Conservation (phyloP, 2,113 vertebrate species). For the Poicephalus gulielmi region DNA sequence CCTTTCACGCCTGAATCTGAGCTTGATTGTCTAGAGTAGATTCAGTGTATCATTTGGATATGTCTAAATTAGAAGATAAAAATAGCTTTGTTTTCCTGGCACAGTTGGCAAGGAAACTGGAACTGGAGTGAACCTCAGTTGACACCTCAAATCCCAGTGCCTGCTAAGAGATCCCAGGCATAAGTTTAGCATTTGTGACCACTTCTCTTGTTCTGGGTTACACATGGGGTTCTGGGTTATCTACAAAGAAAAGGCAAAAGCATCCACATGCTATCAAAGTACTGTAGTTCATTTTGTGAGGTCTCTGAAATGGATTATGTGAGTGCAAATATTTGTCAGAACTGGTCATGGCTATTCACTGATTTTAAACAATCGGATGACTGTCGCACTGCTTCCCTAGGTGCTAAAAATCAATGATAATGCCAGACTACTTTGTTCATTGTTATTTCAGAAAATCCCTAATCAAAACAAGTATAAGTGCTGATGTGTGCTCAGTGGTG, state of each 20-base stretch:
- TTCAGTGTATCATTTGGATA: background rate
- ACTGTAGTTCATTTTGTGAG: background rate
- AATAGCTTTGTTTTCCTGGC: background rate
- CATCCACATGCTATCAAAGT: background rate
- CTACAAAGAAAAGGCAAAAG: background rate
- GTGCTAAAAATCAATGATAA: constrained; percentile 65
- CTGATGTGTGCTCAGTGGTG: constrained; percentile 24
- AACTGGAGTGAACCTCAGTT: background rate
- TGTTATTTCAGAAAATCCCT: constrained; percentile 71
- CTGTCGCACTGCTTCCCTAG: background rate
- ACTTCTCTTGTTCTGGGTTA: background rate
- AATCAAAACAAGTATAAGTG: constrained; percentile 69
- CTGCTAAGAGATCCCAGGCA: background rate
- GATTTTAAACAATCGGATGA: constrained; percentile 27
- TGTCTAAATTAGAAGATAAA: background rate
- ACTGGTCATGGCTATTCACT: background rate
- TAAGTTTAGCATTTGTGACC: background rate
- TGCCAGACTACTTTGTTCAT: constrained; percentile 46
- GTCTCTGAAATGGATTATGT: background rate
- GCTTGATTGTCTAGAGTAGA: background rate
- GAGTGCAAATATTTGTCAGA: constrained; percentile 41
- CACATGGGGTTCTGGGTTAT: background rate
- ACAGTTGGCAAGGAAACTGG: background rate
- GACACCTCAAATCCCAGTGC: background rate
- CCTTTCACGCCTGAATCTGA: background rate